These are phyloP conservation scores for Saccopteryx leptura DNA, from an alignment of 2,113 vertebrate genomes.

Conservation along the genomic window DNA sequence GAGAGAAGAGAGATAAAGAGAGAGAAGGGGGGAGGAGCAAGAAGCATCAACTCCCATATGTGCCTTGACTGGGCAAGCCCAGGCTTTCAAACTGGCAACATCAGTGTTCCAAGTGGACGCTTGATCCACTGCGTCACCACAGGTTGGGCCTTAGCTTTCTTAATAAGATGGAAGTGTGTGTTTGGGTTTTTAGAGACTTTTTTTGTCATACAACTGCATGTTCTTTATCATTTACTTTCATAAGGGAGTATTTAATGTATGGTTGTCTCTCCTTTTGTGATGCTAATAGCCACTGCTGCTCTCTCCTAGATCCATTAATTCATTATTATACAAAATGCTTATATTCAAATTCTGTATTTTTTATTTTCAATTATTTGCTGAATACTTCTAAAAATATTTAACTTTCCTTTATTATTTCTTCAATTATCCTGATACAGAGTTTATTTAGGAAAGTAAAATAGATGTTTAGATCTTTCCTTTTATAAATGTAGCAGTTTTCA, in stretches of 20 bases:
- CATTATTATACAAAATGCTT: background rate
- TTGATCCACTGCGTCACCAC: no score
- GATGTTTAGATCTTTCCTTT: background rate
- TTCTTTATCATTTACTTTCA: background rate
- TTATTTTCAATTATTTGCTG: background rate
- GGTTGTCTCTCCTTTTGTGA: background rate
- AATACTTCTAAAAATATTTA: conserved; percentile 16
- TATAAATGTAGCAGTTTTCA: background rate
- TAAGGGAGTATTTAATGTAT: background rate
- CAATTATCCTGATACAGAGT: background rate
- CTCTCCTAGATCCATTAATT: background rate
- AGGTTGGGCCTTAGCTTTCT: background rate
- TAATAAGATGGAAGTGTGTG: background rate
- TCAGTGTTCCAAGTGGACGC: no score
- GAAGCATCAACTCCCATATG: no score
- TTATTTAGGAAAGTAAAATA: background rate
- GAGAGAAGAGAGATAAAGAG: no score
- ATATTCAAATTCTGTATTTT: background rate
- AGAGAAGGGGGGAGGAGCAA: no score
- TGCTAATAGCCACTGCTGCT: background rate
- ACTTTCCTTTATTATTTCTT: background rate
- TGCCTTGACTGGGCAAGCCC: no score
- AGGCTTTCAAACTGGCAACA: no score
- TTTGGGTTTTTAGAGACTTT: background rate
- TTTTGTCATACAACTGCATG: background rate